Conservation (phyloP, 2,888 invertebrate species). For the Nycteola revayana region DNA sequence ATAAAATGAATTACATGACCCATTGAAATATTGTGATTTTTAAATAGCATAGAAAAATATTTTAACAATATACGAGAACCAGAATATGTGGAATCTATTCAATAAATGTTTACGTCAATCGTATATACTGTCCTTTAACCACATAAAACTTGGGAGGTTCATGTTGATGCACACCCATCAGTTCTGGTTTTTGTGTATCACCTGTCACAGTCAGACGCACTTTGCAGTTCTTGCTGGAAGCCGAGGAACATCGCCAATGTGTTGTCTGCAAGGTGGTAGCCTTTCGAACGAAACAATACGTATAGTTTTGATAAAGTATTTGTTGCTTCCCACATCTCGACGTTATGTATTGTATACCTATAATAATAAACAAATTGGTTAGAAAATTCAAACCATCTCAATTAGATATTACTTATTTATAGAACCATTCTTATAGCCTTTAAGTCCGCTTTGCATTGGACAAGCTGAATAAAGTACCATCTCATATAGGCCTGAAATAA, state of each 20-base stretch:
- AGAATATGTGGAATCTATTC: no score
- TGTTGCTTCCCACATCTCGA: conserved; percentile 16
- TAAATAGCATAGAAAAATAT: no score
- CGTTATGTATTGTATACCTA: conserved; percentile 13
- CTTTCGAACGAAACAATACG: conserved; percentile 7
- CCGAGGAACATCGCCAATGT: conserved; percentile 21
- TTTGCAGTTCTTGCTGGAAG: conserved; percentile 13
- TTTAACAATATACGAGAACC: no score
- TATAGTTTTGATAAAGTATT: conserved; percentile 12
- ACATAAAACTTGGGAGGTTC: conserved; percentile 1
- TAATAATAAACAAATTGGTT: no score
- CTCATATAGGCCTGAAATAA: no score
- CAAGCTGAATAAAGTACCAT: no score
- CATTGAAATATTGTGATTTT: no score
- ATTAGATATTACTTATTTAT: no score
- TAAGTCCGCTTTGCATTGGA: no score
- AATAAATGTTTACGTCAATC: neutral
- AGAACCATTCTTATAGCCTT: no score
- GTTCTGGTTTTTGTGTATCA: neutral
- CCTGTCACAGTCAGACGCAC: conserved; percentile 4
- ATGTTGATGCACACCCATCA: conserved; percentile 10
- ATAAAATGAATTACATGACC: no score
- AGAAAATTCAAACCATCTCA: no score
- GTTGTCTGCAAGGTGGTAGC: conserved; percentile 1
- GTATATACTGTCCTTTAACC: conserved; percentile 3